Conservation (phyloP, 2,888 invertebrate genomes). For the Volucella zonaria region DNA sequence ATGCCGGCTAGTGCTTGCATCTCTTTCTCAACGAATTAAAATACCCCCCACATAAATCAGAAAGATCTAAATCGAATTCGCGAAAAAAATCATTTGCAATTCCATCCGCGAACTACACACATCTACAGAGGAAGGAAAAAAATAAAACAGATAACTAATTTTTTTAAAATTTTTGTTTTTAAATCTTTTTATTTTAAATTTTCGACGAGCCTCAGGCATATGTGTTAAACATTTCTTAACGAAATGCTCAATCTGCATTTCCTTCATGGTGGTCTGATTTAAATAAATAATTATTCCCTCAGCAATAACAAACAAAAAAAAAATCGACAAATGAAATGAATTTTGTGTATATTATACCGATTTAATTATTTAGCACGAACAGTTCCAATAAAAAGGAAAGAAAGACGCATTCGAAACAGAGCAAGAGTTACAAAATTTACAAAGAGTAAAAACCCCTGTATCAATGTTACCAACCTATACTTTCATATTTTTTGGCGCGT, state of each 20-base stretch:
- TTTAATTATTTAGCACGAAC: slow-evolving; percentile 67
- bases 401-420: slow-evolving; percentile 36
- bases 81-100: not conserved
- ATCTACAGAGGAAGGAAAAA: no score
- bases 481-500: slow-evolving; percentile 24
- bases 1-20: slow-evolving; percentile 4
- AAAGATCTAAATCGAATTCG: slow-evolving; percentile 1
- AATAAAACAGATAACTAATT: not conserved
- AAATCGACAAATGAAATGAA: slow-evolving; percentile 7
- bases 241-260: slow-evolving; percentile 62
- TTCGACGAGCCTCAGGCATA: slow-evolving; percentile 10
- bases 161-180: slow-evolving; percentile 4
- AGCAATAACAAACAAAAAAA: slow-evolving; percentile 27
- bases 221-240: slow-evolving; percentile 53
- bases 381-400: slow-evolving; percentile 38
- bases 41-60: not conserved
- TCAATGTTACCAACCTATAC: not conserved
- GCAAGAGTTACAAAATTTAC: slow-evolving; percentile 42
- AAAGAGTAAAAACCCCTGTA: not conserved
- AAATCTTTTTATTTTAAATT: slow-evolving; percentile 1
- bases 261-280: slow-evolving; percentile 43
- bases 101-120: not conserved
- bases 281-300: slow-evolving; percentile 37
- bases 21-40: not conserved
- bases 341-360: slow-evolving; percentile 54